These are phyloP conservation scores for Palaemon carinicauda DNA, from an alignment of 1,140 invertebrate species.

Conservation along the genomic window DNA sequence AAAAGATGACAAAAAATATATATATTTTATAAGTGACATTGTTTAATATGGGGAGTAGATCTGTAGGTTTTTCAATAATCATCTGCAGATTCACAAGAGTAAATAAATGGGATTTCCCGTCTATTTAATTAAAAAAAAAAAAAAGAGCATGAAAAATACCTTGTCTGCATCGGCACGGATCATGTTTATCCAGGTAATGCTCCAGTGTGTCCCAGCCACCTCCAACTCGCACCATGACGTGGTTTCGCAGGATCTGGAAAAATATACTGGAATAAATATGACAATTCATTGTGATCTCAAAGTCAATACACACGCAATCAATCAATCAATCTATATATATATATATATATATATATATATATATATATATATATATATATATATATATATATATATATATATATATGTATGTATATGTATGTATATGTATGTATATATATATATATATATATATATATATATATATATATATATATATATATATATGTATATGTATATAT, in stretches of 20 bases:
- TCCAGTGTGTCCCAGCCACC: slow-evolving; percentile 97
- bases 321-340: too few relatives aligned
- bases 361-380: neutral
- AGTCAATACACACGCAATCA: too few relatives aligned
- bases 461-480: neutral
- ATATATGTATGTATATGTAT: neutral
- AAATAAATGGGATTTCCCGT: neutral
- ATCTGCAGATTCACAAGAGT: too few relatives aligned
- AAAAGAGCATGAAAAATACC: slow-evolving; percentile 62
- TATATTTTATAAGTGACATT: too few relatives aligned
- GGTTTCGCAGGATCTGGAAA: slow-evolving; percentile 87
- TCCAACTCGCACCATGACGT: slow-evolving; percentile 97
- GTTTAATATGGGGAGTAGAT: too few relatives aligned
- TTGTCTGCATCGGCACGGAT: slow-evolving; percentile 89
- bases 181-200: slow-evolving; percentile 95
- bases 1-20: too few relatives aligned
- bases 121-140: neutral
- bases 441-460: neutral
- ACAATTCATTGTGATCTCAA: too few relatives aligned
- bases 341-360: neutral
- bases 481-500: neutral
- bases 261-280: neutral
- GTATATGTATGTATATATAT: neutral
- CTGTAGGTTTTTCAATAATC: too few relatives aligned
- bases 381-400: neutral